Evolutionary conservation across 1,140 invertebrate species (phyloP), one percentile per base, ranked within the genome.

Genomic region (Sarcophaga bullata): DNA sequence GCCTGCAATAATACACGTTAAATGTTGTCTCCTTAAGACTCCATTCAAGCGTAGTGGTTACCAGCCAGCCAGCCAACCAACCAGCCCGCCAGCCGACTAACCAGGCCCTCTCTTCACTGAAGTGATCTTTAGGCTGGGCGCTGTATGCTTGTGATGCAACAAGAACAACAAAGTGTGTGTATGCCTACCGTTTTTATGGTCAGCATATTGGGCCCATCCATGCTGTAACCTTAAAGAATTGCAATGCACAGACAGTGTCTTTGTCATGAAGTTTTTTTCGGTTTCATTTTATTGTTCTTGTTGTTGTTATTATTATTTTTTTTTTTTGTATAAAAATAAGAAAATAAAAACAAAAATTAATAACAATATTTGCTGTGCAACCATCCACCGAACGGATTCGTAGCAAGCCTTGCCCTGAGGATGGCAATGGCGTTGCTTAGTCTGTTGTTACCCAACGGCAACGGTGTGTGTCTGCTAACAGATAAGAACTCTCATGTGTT

Each of bases 391-490:
- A 8, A 73, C 13, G 4, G 4, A 37, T 37, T 37, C 25, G 25
- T 37, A 37, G 25, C 25, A 37, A 37, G 25, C 25, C n/a, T n/a
- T 50, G 17, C 75, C 75, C 75, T 50, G 50, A 15, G 75, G 75
- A 78, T 19, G 75, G 48, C 75, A 49, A 78, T 78, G 75, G 75
- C 75, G 75, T 78, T 78, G 75, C 75, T 78, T 49, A 78, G 75
- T 78, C 75, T 78, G 75, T 78, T 50, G 75, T 78, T 78, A 48
- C 75, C 75, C 75, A 78, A 52, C 75, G 75, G 75, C 75, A 78
- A n/a, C n/a, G n/a, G 75, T 78, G 75, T 48, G 48, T 78, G 75
- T 78, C 75, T 78, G 15, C 75, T 52, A 48, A 78, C 48, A 78
- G 75, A 78, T 78, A 78, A 78, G 75, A 17, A 13, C 47, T 15